A percentile compares a stretch with the other conserved stretches of the same genome.
These are phyloP conservation scores for Sminthurides aquaticus DNA, from an alignment of 2,888 invertebrate genomes.

Conservation along the genomic window DNA sequence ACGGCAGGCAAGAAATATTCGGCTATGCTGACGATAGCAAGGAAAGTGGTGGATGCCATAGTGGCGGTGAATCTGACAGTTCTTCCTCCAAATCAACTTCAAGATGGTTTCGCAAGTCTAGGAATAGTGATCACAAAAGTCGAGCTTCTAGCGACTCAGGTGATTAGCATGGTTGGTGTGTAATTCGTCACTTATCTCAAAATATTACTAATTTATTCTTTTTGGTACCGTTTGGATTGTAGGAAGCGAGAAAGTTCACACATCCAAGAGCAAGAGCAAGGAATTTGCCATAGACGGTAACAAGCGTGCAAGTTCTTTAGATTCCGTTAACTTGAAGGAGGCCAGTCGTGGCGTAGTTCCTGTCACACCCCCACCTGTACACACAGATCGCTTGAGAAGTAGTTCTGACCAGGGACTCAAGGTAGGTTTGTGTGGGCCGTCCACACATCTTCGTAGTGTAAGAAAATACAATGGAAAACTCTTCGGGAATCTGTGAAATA, in stretches of 20 bases:
- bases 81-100: slow-evolving; percentile 39
- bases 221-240: slow-evolving; percentile 2
- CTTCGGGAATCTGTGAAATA: no score
- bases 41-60: not conserved
- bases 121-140: slow-evolving; percentile 34
- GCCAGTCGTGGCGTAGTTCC: slow-evolving; percentile 50
- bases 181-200: not conserved
- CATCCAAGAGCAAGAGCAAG: slow-evolving; percentile 19
- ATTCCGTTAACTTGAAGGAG: slow-evolving; percentile 45
- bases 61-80: slow-evolving; percentile 25
- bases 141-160: slow-evolving; percentile 43
- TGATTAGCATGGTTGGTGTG: slow-evolving; percentile 9
- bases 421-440: slow-evolving; percentile 11
- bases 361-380: slow-evolving; percentile 47
- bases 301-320: slow-evolving; percentile 39
- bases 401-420: slow-evolving; percentile 38
- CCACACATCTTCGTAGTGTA: no score
- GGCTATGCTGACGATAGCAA: not conserved
- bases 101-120: slow-evolving; percentile 40
- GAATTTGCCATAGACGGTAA: slow-evolving; percentile 30
- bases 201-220: no score
- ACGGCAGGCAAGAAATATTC: not conserved
- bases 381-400: slow-evolving; percentile 26
- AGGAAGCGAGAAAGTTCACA: slow-evolving; percentile 40
- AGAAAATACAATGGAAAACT: not conserved